A percentile compares a stretch with the other conserved stretches of the same genome.
Evolutionary conservation across 2,113 vertebrate genomes (phyloP).

Genomic region (Eubucco bourcierii): DNA sequence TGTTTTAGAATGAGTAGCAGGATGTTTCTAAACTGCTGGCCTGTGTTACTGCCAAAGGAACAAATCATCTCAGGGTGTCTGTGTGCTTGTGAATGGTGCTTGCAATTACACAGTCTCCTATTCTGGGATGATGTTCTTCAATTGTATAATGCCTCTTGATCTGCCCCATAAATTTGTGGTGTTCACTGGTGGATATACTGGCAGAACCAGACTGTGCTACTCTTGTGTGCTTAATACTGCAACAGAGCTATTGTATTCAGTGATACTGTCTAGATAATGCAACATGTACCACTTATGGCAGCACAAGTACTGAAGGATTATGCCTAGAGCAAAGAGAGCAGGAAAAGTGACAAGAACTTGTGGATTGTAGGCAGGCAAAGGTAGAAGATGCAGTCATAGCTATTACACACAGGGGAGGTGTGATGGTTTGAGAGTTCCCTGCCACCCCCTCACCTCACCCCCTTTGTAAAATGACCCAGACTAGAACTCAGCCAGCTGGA

Average conservation of each 20-base stretch:
- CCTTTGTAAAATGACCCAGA: too few species aligned
- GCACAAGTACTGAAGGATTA: neutral
- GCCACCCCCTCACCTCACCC: too few species aligned
- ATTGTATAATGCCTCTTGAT: neutral
- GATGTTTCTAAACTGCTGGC: slow-evolving; percentile 22
- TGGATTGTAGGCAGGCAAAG: neutral
- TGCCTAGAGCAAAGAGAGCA: neutral
- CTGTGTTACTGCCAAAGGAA: neutral
- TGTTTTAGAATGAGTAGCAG: slow-evolving; percentile 10
- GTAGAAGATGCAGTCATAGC: neutral
- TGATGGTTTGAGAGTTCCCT: too few species aligned
- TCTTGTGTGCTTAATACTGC: neutral
- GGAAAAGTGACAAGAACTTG: neutral
- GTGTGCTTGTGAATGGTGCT: neutral
- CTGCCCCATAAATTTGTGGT: neutral
- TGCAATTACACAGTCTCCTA: neutral
- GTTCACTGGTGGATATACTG: neutral
- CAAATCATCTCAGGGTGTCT: neutral
- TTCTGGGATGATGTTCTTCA: neutral
- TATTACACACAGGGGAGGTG: neutral
- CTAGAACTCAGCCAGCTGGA: too few species aligned
- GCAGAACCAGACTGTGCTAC: neutral
- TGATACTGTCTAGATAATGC: neutral
- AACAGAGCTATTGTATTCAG: neutral
- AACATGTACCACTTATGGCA: neutral